Evolutionary conservation across 2,888 invertebrate genomes (phyloP), one percentile per base, ranked within the genome.

Genomic region (Esperia sulphurella): DNA sequence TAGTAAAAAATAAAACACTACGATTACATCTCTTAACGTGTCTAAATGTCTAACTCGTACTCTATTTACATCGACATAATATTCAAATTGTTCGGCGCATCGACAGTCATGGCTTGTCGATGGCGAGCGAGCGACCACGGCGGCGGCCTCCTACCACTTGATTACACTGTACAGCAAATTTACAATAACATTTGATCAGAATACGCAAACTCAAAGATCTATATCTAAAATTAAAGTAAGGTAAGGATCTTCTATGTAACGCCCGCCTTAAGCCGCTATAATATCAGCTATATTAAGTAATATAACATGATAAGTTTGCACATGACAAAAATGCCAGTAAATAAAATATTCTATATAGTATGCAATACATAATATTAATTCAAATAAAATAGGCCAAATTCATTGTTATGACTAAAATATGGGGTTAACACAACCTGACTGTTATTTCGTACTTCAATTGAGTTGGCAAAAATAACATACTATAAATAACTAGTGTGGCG

Each of bases 171-270:
- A 85, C 85, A 85, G 68, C 78, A 80, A 81, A 85, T 85, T 84
- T 86, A 87, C 85, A 86, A 84, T 80, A 83, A 83, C 79, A 74
- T 83, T 87, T 84, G 83, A 85, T 85, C 84, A 79, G 77, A 79
- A 81, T 83, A 82, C 82, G 79, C 80, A 84, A 86, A 85, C 84
- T 84, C 83, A 82, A 83, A 79, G 70, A 79, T 78, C 79, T 85
- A 84, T 61, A 79, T 79, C 82, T 85, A 85, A 80, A 75, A 76
- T 74, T 80, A 76, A 74, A 69, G 71, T 81, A 79, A 79, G 70
- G 77, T 82, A 82, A 78, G 73, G 79, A 79, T 78, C 72, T 63
- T 71, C 58, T 79, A 77, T 77, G 75, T 69, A 78, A 75, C 84
- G 85, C 83, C 85, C 84, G 88, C 86, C 84, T 78, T 76, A 79